These are phyloP conservation scores for Scortum barcoo DNA, from an alignment of 2,113 vertebrate genomes.

Conservation along the genomic window DNA sequence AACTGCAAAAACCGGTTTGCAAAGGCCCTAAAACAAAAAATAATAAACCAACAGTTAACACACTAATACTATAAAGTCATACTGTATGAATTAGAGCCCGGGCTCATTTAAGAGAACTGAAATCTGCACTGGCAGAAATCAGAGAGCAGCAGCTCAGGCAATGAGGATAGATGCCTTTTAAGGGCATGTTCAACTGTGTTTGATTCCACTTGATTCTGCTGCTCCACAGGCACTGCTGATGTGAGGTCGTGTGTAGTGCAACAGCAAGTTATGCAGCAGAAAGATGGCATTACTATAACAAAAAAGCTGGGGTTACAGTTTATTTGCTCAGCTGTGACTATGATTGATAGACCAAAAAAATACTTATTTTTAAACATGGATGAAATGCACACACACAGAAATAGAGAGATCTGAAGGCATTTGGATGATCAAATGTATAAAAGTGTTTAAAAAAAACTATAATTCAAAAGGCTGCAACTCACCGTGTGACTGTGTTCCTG, in stretches of 20 bases:
- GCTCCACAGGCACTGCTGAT: constrained; percentile 47
- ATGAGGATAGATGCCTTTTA: constrained; percentile 81
- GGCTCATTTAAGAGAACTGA: constrained; percentile 57
- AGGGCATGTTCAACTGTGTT: constrained; percentile 79
- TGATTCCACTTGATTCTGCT: constrained; percentile 68
- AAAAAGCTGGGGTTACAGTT: background rate
- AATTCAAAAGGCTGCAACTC: constrained; percentile 18
- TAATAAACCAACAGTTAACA: background rate
- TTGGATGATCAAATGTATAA: background rate
- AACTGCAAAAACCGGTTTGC: background rate
- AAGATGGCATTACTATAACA: constrained; percentile 3
- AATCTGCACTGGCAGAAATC: constrained; percentile 60
- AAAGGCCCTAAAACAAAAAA: background rate
- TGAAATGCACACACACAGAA: background rate
- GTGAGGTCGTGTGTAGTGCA: constrained; percentile 43
- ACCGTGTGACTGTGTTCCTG: constrained; percentile 28
- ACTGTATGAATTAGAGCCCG: constrained; percentile 11
- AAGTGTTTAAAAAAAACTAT: background rate
- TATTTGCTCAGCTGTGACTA: constrained; percentile 10
- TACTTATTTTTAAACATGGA: background rate
- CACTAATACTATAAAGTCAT: background rate
- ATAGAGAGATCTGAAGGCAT: background rate
- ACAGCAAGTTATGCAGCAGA: constrained; percentile 28
- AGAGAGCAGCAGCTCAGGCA: constrained; percentile 60
- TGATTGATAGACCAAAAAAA: background rate